These are phyloP conservation scores for Argya squamiceps DNA, from an alignment of 2,797 vertebrate genomes.

Conservation along the genomic window DNA sequence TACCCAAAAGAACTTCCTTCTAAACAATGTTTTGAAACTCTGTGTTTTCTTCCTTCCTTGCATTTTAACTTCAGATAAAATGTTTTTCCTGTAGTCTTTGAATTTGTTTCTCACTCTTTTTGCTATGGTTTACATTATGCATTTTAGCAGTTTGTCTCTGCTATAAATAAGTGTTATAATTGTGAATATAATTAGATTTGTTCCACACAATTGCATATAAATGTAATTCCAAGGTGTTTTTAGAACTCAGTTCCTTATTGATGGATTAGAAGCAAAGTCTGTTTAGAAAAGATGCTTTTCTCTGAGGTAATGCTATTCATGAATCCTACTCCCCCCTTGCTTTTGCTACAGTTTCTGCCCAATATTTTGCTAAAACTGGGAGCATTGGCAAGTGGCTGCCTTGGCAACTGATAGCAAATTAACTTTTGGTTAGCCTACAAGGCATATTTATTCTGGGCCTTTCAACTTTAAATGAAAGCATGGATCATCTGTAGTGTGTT, in stretches of 20 bases:
- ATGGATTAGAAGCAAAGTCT: conserved; percentile 15
- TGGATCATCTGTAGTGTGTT: conserved; percentile 37
- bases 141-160: conserved; percentile 38
- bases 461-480: conserved; percentile 56
- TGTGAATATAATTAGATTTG: conserved; percentile 64
- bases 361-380: conserved; percentile 29
- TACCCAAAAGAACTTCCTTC: neutral
- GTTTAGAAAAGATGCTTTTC: neutral
- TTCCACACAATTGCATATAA: conserved; percentile 38
- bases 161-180: conserved; percentile 60
- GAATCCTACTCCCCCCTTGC: neutral
- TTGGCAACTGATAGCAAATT: conserved; percentile 41
- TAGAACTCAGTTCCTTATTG: conserved; percentile 16
- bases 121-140: conserved; percentile 9
- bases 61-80: neutral
- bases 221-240: conserved; percentile 39
- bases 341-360: conserved; percentile 23
- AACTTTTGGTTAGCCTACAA: conserved; percentile 43
- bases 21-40: neutral
- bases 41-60: neutral
- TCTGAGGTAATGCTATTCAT: conserved; percentile 33
- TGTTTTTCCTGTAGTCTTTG: neutral
- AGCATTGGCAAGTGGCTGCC: conserved; percentile 48
- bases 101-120: neutral
- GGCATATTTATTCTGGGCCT: conserved; percentile 5